phyloP scores from a whole-genome alignment of 1,140 invertebrate genomes.

The Macrosteles quadrilineatus region DNA sequence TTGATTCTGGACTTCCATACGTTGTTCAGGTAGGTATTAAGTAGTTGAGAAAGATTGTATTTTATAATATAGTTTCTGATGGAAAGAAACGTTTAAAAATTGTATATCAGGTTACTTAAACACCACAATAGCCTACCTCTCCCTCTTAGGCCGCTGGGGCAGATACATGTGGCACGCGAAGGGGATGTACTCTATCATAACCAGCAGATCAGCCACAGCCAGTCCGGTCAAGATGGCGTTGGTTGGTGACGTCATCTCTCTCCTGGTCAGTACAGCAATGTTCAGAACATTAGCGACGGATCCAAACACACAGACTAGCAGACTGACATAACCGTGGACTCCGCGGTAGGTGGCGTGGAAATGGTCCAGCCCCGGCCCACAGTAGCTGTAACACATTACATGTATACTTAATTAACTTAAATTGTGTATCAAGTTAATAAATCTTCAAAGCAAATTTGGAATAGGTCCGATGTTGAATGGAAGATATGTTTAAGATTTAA shows the following conservation, averaged over 20 bases:
- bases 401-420: too few relatives aligned
- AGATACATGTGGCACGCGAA: slow-evolving; percentile 82
- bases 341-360: slow-evolving; percentile 53
- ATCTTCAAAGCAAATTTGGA: too few relatives aligned
- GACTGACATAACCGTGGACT: slow-evolving; percentile 69
- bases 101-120: too few relatives aligned
- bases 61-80: too few relatives aligned
- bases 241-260: slow-evolving; percentile 88
- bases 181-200: slow-evolving; percentile 93
- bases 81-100: too few relatives aligned
- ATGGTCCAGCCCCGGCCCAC: slow-evolving; percentile 51
- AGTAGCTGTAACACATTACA: slow-evolving; percentile 46
- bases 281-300: slow-evolving; percentile 91
- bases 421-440: too few relatives aligned
- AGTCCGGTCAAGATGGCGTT: slow-evolving; percentile 87
- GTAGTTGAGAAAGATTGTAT: too few relatives aligned
- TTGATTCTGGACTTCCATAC: too few relatives aligned
- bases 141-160: slow-evolving; percentile 50
- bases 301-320: slow-evolving; percentile 87
- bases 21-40: too few relatives aligned
- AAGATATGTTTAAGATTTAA: too few relatives aligned
- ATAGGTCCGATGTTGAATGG: too few relatives aligned
- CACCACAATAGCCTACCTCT: slow-evolving; percentile 46
- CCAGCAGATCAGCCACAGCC: slow-evolving; percentile 88
- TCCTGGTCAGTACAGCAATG: slow-evolving; percentile 88